phyloP scores from a whole-genome alignment of 2,888 invertebrate genomes.

The Drosophila limbata region DNA sequence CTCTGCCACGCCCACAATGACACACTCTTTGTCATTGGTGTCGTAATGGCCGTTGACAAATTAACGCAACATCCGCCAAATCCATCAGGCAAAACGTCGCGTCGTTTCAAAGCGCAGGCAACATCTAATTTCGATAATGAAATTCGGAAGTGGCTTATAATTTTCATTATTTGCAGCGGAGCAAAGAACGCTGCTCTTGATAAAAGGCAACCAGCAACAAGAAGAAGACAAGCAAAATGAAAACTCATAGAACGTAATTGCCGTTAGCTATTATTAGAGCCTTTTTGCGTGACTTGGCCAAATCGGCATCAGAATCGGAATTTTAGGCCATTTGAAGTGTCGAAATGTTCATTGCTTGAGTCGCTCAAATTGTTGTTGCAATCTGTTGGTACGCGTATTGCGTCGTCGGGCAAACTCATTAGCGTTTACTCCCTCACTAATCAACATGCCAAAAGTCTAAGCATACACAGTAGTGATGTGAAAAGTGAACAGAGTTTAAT shows the following conservation, averaged over 20 bases:
- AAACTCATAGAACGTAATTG: conserved; percentile 69
- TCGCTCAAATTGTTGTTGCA: conserved; percentile 65
- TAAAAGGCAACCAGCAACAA: conserved; percentile 9
- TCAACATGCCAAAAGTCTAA: conserved; percentile 39
- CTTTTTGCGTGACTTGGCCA: conserved; percentile 52
- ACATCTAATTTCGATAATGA: conserved; percentile 79
- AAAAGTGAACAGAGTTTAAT: too few relatives aligned
- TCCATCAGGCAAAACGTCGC: conserved; percentile 55
- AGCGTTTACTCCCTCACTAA: conserved; percentile 49
- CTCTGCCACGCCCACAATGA: conserved; percentile 69
- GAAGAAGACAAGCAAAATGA: conserved; percentile 29
- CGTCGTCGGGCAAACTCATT: conserved; percentile 56
- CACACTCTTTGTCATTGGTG: conserved; percentile 61
- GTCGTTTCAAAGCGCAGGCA: conserved; percentile 27
- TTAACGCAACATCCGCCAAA: conserved; percentile 75
- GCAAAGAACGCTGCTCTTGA: conserved; percentile 35
- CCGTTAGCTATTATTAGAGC: conserved; percentile 66
- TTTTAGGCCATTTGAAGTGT: conserved; percentile 47
- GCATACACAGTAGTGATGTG: background rate
- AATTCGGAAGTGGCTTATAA: conserved; percentile 79
- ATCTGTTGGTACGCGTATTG: conserved; percentile 49
- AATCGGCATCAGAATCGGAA: conserved; percentile 26
- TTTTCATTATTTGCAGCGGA: conserved; percentile 68
- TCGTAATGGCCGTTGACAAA: conserved; percentile 75
- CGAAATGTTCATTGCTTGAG: conserved; percentile 40